A percentile compares a stretch with the other conserved stretches of the same genome.
Conservation (phyloP, 2,888 invertebrate species). For the Aphodius granarius region DNA sequence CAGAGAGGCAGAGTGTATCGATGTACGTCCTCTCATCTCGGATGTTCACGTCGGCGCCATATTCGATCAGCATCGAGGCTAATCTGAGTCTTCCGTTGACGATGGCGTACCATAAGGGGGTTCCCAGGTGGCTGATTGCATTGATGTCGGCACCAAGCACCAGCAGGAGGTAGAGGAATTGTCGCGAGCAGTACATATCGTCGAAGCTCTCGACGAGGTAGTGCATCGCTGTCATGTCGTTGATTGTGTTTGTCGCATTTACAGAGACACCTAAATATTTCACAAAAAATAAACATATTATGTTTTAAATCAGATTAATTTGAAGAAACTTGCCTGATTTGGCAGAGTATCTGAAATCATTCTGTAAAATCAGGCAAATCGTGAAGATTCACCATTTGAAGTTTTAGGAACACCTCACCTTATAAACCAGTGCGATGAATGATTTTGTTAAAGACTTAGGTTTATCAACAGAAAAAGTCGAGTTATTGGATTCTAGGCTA, state of each 20-base stretch:
- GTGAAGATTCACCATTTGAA: no score
- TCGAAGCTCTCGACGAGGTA: conserved; percentile 62
- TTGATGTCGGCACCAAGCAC: conserved; percentile 47
- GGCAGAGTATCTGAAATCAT: no score
- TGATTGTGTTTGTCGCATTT: conserved; percentile 47
- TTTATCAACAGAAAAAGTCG: no score
- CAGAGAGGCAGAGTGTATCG: conserved; percentile 61
- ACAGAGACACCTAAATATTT: conserved; percentile 45
- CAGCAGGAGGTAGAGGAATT: conserved; percentile 55
- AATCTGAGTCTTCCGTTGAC: conserved; percentile 54
- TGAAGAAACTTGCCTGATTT: no score
- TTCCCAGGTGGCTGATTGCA: conserved; percentile 48
- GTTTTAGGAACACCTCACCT: no score
- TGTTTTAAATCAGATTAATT: no score
- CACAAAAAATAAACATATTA: no score
- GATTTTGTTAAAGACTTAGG: no score
- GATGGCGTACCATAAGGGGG: conserved; percentile 54
- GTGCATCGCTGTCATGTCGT: conserved; percentile 60
- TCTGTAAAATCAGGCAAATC: no score
- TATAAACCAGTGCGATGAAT: no score
- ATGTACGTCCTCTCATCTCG: conserved; percentile 60
- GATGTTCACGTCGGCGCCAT: conserved; percentile 66
- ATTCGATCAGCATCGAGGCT: conserved; percentile 60
- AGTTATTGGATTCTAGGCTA: no score
- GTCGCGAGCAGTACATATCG: conserved; percentile 57